phyloP scores from a whole-genome alignment of 2,888 invertebrate genomes.

The Lampropteryx suffumata region DNA sequence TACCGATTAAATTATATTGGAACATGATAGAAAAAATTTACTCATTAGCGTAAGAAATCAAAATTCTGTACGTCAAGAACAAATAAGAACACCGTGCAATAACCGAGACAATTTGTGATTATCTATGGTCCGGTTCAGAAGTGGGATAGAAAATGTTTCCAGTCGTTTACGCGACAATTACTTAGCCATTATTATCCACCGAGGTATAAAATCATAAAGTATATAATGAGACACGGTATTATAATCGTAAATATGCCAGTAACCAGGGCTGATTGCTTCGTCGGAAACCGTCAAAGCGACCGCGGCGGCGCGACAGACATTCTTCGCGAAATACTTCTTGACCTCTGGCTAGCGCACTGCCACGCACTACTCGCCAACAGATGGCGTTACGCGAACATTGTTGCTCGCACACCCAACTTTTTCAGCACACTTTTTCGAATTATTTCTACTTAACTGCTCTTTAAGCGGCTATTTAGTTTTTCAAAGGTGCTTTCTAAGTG shows the following conservation, averaged over 20 bases:
- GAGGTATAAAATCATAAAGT: slow-evolving; percentile 79
- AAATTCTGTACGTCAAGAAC: background rate
- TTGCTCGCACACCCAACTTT: slow-evolving; percentile 63
- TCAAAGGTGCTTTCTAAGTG: slow-evolving; percentile 79
- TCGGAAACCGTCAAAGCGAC: slow-evolving; percentile 79
- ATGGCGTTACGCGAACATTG: slow-evolving; percentile 77
- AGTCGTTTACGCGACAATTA: slow-evolving; percentile 68
- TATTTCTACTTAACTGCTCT: slow-evolving; percentile 76
- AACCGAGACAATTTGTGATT: slow-evolving; percentile 14
- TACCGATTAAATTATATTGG: too few species aligned
- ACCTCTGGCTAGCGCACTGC: slow-evolving; percentile 56
- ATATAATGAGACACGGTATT: slow-evolving; percentile 79
- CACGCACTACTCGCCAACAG: slow-evolving; percentile 71
- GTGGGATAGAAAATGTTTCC: slow-evolving; percentile 32
- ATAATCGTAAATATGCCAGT: slow-evolving; percentile 82
- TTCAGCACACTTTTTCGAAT: slow-evolving; percentile 62
- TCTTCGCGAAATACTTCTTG: slow-evolving; percentile 71
- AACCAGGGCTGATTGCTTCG: slow-evolving; percentile 81
- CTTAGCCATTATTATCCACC: slow-evolving; percentile 67
- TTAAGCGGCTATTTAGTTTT: slow-evolving; percentile 78
- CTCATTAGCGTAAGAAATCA: slow-evolving; percentile 2
- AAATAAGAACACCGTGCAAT: slow-evolving; percentile 3
- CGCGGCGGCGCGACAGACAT: slow-evolving; percentile 71
- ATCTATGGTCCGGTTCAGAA: slow-evolving; percentile 5
- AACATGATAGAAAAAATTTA: too few species aligned